Percentiles rank a stretch among this genome's conserved stretches.
phyloP scores from a whole-genome alignment of 2,113 vertebrate genomes.

The Lucifuga dentata region DNA sequence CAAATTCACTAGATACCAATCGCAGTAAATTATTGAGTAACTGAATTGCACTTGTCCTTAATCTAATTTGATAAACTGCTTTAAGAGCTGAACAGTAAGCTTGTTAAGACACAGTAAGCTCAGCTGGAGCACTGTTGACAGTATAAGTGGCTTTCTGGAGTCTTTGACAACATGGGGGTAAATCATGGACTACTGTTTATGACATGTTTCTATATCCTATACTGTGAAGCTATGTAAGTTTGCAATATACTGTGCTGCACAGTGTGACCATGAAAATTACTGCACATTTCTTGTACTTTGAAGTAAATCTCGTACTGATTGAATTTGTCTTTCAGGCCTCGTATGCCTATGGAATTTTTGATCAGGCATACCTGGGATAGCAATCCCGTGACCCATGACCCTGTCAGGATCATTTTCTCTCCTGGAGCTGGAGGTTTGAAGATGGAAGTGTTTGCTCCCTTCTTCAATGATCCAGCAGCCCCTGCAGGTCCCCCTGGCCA shows the following conservation, averaged over 20 bases:
- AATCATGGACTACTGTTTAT: conserved; percentile 33
- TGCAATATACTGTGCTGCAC: accelerated
- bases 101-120: background rate
- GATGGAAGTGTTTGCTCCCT: conserved; percentile 86
- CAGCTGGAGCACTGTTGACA: background rate
- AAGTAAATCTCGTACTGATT: background rate
- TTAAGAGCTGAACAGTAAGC: background rate
- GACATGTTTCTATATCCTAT: conserved; percentile 26
- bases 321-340: conserved; percentile 34
- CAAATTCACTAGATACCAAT: background rate
- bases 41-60: conserved; percentile 3
- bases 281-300: background rate
- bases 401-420: conserved; percentile 81
- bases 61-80: conserved; percentile 32
- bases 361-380: conserved; percentile 89
- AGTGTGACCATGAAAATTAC: background rate
- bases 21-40: conserved; percentile 46
- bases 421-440: conserved; percentile 80
- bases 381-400: conserved; percentile 84
- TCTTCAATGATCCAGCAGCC: conserved; percentile 89
- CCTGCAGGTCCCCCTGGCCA: conserved; percentile 84
- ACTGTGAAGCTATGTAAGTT: conserved; percentile 65
- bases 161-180: conserved; percentile 45
- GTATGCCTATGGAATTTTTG: conserved; percentile 85
- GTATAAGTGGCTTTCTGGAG: background rate